Evolutionary conservation across 2,888 invertebrate species (phyloP), one percentile per base, ranked within the genome.

Genomic region (Ramazzottius varieornatus): DNA sequence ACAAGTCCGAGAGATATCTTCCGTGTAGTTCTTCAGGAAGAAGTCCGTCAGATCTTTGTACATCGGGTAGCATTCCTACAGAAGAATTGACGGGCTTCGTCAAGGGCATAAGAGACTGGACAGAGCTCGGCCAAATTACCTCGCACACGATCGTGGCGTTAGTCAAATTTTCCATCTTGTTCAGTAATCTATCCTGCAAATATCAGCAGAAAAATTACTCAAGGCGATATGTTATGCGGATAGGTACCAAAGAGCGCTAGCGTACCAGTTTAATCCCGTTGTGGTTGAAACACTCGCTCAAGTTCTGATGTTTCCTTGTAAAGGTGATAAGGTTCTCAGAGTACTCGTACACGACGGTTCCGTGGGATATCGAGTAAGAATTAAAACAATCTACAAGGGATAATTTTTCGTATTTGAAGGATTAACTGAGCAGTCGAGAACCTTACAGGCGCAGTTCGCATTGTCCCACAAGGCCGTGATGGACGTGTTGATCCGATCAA

Each of bases 41-140:
- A 54, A 54, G 54, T 54, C 54, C n/a, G 54, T 16, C 20, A 54
- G 29, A 54, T 54, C 54, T 29, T 54, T 54, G 29, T 54, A 54
- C 20, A n/a, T 4, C 54, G 54, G 54, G 29, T 54, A 54, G 29
- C 54, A 54, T 29, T 54, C 54, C 29, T n/a, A n/a, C n/a, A n/a
- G n/a, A n/a, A n/a, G n/a, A n/a, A n/a, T n/a, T n/a, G n/a, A n/a
- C n/a, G n/a, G n/a, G n/a, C n/a, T n/a, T n/a, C n/a, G n/a, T n/a
- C n/a, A n/a, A n/a, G n/a, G n/a, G n/a, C n/a, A n/a, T n/a, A n/a
- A n/a, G n/a, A n/a, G n/a, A n/a, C n/a, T n/a, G n/a, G n/a, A n/a
- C n/a, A n/a, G n/a, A n/a, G n/a, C n/a, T n/a, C n/a, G n/a, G n/a
- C n/a, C n/a, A n/a, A n/a, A n/a, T n/a, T n/a, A n/a, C n/a, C n/a